phyloP scores from a whole-genome alignment of 1,140 invertebrate species.

The Schlechtendalia chinensis region DNA sequence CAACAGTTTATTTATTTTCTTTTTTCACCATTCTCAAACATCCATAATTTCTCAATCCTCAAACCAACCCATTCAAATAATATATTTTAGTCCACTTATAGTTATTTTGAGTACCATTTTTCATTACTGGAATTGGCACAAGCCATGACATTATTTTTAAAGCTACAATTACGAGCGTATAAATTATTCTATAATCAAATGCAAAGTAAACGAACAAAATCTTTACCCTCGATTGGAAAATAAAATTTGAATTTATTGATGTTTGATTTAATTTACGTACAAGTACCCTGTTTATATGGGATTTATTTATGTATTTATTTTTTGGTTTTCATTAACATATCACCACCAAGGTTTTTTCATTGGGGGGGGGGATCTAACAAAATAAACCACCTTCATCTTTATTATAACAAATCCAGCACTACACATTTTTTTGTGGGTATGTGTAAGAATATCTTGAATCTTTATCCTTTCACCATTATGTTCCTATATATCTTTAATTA shows the following conservation, averaged over 20 bases:
- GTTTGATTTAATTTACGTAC: too few relatives aligned
- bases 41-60: background rate
- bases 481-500: too few relatives aligned
- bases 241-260: background rate
- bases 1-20: background rate
- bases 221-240: background rate
- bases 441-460: too few relatives aligned
- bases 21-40: slow-evolving; percentile 1
- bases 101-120: slow-evolving; percentile 32
- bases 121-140: slow-evolving; percentile 9
- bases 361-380: too few relatives aligned
- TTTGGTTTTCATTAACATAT: too few relatives aligned
- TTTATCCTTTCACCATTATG: too few relatives aligned
- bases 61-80: slow-evolving; percentile 2
- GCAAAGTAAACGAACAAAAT: background rate
- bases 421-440: too few relatives aligned
- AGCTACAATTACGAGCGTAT: background rate
- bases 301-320: too few relatives aligned
- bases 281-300: too few relatives aligned
- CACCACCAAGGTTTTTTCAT: too few relatives aligned
- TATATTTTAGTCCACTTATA: slow-evolving; percentile 29
- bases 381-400: too few relatives aligned
- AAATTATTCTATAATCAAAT: background rate
- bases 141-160: background rate
- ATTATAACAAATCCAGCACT: too few relatives aligned